Evolutionary conservation across 1,140 invertebrate genomes (phyloP).

Genomic region (Galendromus occidentalis): DNA sequence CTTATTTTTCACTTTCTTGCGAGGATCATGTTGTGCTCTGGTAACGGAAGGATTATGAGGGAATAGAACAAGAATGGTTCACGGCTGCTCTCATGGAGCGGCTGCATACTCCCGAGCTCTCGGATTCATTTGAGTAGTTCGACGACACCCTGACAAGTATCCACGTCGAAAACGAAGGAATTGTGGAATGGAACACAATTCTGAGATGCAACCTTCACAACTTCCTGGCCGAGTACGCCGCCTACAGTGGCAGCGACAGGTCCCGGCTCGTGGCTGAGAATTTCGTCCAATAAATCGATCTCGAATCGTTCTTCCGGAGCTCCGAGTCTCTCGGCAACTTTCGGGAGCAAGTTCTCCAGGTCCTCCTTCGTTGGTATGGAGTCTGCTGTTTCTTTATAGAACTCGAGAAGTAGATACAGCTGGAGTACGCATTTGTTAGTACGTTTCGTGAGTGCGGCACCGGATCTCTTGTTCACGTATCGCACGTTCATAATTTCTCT

Average conservation of each 20-base stretch:
- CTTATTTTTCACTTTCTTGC: too few relatives aligned
- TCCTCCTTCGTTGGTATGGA: not conserved
- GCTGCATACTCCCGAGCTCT: too few relatives aligned
- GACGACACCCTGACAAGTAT: not conserved
- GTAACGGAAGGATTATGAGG: too few relatives aligned
- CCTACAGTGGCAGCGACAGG: not conserved
- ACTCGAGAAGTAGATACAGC: not conserved
- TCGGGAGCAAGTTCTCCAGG: not conserved
- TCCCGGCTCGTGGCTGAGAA: not conserved
- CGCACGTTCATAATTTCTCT: not conserved
- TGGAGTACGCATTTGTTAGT: not conserved
- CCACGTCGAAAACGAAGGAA: not conserved
- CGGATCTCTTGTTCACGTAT: not conserved
- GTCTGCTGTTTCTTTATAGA: not conserved
- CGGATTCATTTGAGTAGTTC: not conserved
- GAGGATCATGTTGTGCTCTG: too few relatives aligned
- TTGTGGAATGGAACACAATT: constrained; percentile 1
- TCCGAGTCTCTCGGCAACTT: not conserved
- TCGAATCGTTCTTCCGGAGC: not conserved
- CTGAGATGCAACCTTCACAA: not conserved
- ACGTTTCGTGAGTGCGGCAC: not conserved
- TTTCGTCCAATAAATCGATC: not conserved
- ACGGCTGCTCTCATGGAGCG: too few relatives aligned
- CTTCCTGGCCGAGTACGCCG: not conserved
- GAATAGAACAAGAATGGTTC: too few relatives aligned